Evolutionary conservation across 2,113 vertebrate species (phyloP).

Genomic region (Nannobrachium achirus): DNA sequence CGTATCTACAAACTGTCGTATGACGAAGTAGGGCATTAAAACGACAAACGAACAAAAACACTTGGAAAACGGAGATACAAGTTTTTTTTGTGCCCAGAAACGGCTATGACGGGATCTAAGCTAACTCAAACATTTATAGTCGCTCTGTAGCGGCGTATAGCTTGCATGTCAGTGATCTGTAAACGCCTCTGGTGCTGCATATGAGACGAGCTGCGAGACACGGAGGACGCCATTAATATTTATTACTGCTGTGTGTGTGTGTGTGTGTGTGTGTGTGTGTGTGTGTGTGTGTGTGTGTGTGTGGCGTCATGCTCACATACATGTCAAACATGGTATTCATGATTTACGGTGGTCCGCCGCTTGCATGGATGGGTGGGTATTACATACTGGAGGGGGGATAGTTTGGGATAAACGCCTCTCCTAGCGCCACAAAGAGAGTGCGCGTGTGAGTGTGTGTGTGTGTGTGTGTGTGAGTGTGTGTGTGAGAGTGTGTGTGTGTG

Average conservation of each 20-base stretch:
- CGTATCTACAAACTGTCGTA: too few species aligned
- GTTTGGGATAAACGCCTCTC: background rate
- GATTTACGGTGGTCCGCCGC: constrained; percentile 2
- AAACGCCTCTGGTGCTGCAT: constrained; percentile 7
- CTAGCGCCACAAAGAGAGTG: too few species aligned
- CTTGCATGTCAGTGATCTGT: constrained; percentile 8
- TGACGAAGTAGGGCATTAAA: too few species aligned
- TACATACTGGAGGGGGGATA: background rate
- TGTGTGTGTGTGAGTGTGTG: too few species aligned
- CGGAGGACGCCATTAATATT: constrained; percentile 51
- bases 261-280: too few species aligned
- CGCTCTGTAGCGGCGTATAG: constrained; percentile 10
- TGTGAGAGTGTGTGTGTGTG: too few species aligned
- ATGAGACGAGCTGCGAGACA: constrained; percentile 5
- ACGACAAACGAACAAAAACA: background rate
- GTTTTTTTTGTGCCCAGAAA: constrained; percentile 17
- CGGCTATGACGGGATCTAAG: constrained; percentile 25
- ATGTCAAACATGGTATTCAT: background rate
- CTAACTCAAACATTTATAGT: constrained; percentile 59
- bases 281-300: too few species aligned
- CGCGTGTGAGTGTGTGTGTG: too few species aligned
- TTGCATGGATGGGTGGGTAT: background rate
- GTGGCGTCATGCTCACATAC: too few species aligned
- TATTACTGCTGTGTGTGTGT: constrained; percentile 17
- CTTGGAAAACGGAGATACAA: constrained; percentile 5